These are phyloP conservation scores for Hypena proboscidalis DNA, from an alignment of 2,888 invertebrate species.

Conservation along the genomic window DNA sequence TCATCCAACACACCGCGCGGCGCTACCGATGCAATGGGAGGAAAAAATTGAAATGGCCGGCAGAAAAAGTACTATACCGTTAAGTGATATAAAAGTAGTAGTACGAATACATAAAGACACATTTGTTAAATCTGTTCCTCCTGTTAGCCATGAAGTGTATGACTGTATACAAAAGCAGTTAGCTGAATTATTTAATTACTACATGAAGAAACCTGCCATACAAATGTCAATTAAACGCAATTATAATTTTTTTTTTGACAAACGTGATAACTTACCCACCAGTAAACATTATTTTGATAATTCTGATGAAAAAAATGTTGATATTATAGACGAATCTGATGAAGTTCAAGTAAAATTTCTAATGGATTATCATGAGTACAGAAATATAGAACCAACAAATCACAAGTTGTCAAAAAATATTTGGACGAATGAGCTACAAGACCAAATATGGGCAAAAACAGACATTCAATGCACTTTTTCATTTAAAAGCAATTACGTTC, in stretches of 20 bases:
- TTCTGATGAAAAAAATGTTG: slow-evolving; percentile 11
- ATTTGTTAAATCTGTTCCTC: slow-evolving; percentile 16
- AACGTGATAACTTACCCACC: slow-evolving; percentile 1
- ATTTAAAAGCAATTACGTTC: slow-evolving; percentile 20
- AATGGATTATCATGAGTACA: slow-evolving; percentile 17
- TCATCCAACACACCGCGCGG: slow-evolving; percentile 16
- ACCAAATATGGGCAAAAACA: slow-evolving; percentile 19
- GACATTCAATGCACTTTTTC: slow-evolving; percentile 15
- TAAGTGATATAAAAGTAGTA: slow-evolving; percentile 15
- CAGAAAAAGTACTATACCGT: slow-evolving; percentile 20
- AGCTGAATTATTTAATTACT: slow-evolving; percentile 14
- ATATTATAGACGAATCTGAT: slow-evolving; percentile 13
- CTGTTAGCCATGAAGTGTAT: slow-evolving; percentile 16
- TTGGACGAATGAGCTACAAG: slow-evolving; percentile 19
- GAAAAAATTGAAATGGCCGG: slow-evolving; percentile 18
- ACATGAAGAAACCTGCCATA: slow-evolving; percentile 18
- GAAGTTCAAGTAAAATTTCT: slow-evolving; percentile 15
- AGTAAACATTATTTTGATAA: slow-evolving; percentile 13
- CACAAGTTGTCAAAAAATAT: slow-evolving; percentile 15
- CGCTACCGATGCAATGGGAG: slow-evolving; percentile 12
- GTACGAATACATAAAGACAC: slow-evolving; percentile 17
- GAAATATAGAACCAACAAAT: slow-evolving; percentile 13
- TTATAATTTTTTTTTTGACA: slow-evolving; percentile 8
- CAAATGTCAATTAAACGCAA: slow-evolving; percentile 17
- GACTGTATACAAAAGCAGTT: slow-evolving; percentile 18